Base-by-base conservation (phyloP, 2,888 invertebrate genomes). In the Sinohyriopsis cumingii region DNA sequence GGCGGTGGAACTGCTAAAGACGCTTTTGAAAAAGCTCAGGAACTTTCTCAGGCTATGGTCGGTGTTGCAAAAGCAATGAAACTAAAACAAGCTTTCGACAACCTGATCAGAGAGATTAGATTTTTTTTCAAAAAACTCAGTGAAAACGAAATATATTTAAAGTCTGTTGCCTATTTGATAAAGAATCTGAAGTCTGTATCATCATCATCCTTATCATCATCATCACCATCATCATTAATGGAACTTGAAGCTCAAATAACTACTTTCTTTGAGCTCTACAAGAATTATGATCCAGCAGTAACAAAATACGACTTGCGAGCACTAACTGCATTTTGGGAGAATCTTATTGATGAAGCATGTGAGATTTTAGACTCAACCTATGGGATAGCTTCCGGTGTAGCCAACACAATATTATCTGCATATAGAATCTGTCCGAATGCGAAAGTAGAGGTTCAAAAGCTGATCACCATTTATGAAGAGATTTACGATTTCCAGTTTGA, bases 401-500 rank as follows among this genome's bases (percentile, higher is more conserved):
- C 6, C 19, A 63, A 63, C 3, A 6, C 22, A 15, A 20, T 20
- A 62, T 7, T 63, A 3, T 1, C 63, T 22, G 15, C 54, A 15
- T 22, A 54, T 2, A 63, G 53, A 22, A 15, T 4, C 2, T 63
- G 63, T 22, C 22, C 20, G 9, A 54, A 63, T 22, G 63, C 63
- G 20, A 63, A 63, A n/a, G 53, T 45, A 45, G 63, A 63, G n/a
- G 63, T 63, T 33, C 63, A 63, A n/a, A 63, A 0, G 24, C 2
- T 63, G 12, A 15, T 63, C 12, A 54, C 53, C 19, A 15, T 63
- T 6, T 22, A 45, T n/a, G 63, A 63, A 63, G 63, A 63, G 22
- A 63, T 63, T 28, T 63, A 54, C 24, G 63, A 63, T 9, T 63
- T 63, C 20, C 63, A 63, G 54, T 63, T 63, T 63, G 54, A 63